Base-by-base conservation (phyloP, 1,140 invertebrate species). In the Teleogryllus occipitalis region DNA sequence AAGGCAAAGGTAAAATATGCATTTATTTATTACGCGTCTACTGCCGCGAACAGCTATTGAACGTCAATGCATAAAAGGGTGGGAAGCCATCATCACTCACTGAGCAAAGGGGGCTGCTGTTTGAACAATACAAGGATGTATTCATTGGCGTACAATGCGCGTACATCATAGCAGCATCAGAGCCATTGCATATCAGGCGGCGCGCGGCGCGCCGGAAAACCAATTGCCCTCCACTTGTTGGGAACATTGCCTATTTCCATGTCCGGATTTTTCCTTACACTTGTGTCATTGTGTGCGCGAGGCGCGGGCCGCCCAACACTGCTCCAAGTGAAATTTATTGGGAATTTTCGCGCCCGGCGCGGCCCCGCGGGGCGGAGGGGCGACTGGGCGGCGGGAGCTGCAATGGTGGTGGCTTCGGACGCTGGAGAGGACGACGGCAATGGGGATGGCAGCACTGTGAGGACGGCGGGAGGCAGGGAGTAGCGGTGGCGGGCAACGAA, bases 41-140 rank as follows among this genome's bases (percentile, higher is more conserved):
- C 54, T 18, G 18, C 54, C 54, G 18, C 54, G 54, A 18, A 10
- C 54, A 10, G 10, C 54, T 18, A 65, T 65, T 65, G 54, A 65
- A 65, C 54, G 54, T 65, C 54, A 65, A 65, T 65, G 54, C 54
- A 65, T 65, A 18, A 65, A 65, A 65, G 18, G 54, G 18, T 10
- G 54, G 54, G 54, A 65, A 14, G 54, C 54, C 54, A 65, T 65
- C 54, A 65, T 65, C 54, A 65, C 54, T 65, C 54, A 65, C 54
- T 18, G 10, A 65, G 10, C 54, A 65, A 65, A 65, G 54, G 54
- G 54, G 54, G 54, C 18, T 14, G 54, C 54, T 65, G 54, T 65
- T 65, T 65, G 54, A 65, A 65, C 54, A 65, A 65, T 65, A 65
- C 54, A 65, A 65, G 54, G 54, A 65, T 65, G 54, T 65, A 65